phyloP scores from a whole-genome alignment of 2,888 invertebrate genomes.

The Brachyopa scutellaris region DNA sequence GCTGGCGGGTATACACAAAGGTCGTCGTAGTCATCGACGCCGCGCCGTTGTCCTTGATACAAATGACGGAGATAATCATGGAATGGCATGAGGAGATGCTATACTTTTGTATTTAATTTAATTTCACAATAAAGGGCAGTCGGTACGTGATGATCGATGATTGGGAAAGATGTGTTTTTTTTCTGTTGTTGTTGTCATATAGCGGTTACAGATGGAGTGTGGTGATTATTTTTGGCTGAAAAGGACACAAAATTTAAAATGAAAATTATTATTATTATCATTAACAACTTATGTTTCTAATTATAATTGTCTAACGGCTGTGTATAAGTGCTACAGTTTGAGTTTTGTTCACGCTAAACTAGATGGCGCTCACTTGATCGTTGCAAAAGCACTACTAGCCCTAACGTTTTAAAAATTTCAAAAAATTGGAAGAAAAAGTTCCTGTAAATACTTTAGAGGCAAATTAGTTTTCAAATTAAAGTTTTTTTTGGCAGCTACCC shows the following conservation, averaged over 20 bases:
- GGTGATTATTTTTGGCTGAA: slow-evolving; percentile 9
- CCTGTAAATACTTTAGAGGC: not conserved
- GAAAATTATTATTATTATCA: too few relatives aligned
- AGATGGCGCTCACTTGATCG: too few relatives aligned
- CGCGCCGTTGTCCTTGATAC: slow-evolving; percentile 23
- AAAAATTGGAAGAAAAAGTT: not conserved
- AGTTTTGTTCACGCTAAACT: too few relatives aligned
- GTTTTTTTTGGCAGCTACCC: slow-evolving; percentile 35
- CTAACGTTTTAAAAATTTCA: not conserved
- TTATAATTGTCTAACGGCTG: too few relatives aligned
- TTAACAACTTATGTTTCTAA: too few relatives aligned
- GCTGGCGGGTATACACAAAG: slow-evolving; percentile 16
- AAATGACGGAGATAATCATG: not conserved
- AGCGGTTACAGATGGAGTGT: not conserved
- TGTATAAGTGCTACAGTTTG: too few relatives aligned
- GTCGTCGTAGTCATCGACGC: slow-evolving; percentile 9
- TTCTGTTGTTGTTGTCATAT: not conserved
- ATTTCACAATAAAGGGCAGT: not conserved
- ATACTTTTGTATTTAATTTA: not conserved
- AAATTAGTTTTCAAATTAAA: slow-evolving; percentile 48
- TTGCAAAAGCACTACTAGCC: too few relatives aligned
- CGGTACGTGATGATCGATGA: not conserved
- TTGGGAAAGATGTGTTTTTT: not conserved
- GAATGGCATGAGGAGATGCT: not conserved
- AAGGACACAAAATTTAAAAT: too few relatives aligned